Base-by-base conservation (phyloP, 1,140 invertebrate genomes). In the Drosophila ironensis region DNA sequence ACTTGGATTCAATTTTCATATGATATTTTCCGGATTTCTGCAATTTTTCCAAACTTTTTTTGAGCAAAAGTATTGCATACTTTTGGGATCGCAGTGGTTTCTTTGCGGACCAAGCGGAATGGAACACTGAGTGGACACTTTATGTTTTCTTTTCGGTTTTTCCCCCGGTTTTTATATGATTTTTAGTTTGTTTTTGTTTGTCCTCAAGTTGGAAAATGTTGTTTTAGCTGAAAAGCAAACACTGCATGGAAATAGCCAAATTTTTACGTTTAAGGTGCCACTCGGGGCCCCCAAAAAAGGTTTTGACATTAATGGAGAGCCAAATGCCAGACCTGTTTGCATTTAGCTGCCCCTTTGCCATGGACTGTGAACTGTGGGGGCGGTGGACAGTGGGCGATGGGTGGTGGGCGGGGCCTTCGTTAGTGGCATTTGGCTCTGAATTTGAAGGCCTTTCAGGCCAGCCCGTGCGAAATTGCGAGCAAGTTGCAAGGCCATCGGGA, bases 11-110 rank as follows among this genome's bases (percentile, higher is more conserved):
- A n/a, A n/a, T n/a, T n/a, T n/a, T n/a, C n/a, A n/a, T n/a, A n/a
- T n/a, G n/a, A n/a, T n/a, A n/a, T n/a, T n/a, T n/a, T n/a, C n/a
- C n/a, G n/a, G n/a, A n/a, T n/a, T n/a, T n/a, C n/a, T n/a, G n/a
- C n/a, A n/a, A n/a, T n/a, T n/a, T n/a, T n/a, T n/a, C n/a, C n/a
- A n/a, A n/a, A n/a, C n/a, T n/a, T n/a, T n/a, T n/a, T n/a, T n/a
- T n/a, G n/a, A n/a, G n/a, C n/a, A 64, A 69, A 54, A 28, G 53
- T 72, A 54, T 77, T 68, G 73, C 54, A 68, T 72, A 72, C 69
- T 68, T 72, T 72, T 72, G 53, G 67, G 54, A 37, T 61, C 48
- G 41, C 74, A 48, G 67, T 78, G 74, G 78, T 78, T 78, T 78
- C 78, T 78, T 74, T 74, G 46, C 42, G 30, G 8, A 45, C 30